These are phyloP conservation scores for Chaetodon auriga DNA, from an alignment of 2,113 vertebrate genomes.

Conservation along the genomic window DNA sequence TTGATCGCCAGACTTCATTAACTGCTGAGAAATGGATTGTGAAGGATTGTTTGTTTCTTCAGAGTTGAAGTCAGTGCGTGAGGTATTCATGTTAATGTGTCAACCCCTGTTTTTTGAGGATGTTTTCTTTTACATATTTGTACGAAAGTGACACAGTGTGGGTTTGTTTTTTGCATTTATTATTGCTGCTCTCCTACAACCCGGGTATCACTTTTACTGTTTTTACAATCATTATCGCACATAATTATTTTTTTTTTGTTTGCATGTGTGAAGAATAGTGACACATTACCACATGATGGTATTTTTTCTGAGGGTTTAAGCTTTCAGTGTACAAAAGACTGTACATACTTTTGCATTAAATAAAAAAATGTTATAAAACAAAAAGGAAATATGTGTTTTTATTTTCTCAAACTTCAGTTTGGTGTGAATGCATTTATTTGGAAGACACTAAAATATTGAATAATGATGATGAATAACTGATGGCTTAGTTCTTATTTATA, in stretches of 20 bases:
- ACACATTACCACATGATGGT: background rate
- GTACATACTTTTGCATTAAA: background rate
- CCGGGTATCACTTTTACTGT: background rate
- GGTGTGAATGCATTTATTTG: no score
- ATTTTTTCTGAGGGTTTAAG: background rate
- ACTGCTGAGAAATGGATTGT: background rate
- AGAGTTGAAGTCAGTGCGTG: background rate
- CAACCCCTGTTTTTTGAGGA: background rate
- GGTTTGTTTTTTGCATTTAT: background rate
- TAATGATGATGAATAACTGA: no score
- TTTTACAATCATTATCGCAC: background rate
- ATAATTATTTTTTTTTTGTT: background rate
- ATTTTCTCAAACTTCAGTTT: no score
- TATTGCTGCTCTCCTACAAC: background rate
- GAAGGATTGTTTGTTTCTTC: background rate
- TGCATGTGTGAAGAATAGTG: background rate
- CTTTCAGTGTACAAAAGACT: background rate
- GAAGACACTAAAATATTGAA: no score
- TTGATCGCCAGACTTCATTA: background rate
- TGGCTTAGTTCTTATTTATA: no score
- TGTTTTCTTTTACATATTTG: background rate
- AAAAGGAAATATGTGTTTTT: background rate
- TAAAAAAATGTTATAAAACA: background rate
- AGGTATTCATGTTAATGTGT: background rate
- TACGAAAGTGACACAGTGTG: background rate